These are phyloP conservation scores for Ceriagrion tenellum DNA, from an alignment of 2,888 invertebrate species.

Conservation along the genomic window DNA sequence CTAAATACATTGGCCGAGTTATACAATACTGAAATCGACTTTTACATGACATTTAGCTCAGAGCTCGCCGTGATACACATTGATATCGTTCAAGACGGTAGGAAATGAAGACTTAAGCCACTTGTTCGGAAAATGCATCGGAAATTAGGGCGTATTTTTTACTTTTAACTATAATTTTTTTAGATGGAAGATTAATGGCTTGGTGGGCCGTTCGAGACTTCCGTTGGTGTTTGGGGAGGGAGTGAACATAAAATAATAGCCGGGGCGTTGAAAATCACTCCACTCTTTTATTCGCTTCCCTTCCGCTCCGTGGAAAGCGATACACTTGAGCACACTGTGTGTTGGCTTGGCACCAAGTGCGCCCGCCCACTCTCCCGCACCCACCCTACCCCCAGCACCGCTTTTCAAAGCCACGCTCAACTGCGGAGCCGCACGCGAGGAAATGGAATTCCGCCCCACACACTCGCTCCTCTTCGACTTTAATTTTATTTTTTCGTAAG, in stretches of 20 bases:
- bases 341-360: not conserved
- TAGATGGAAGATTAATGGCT: not conserved
- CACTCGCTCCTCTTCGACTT: no score
- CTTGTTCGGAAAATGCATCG: not conserved
- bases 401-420: not conserved
- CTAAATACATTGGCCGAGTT: no score
- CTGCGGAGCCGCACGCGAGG: not conserved
- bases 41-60: no score
- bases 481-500: not conserved
- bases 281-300: not conserved
- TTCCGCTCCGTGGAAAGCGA: not conserved
- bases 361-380: not conserved
- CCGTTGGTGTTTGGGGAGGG: not conserved
- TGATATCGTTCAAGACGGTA: no score
- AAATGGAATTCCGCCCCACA: not conserved
- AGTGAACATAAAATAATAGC: not conserved
- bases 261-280: constrained; percentile 1
- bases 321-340: not conserved
- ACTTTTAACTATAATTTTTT: not conserved
- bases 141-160: not conserved
- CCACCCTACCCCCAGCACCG: no score
- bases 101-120: no score
- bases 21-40: no score
- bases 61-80: no score
- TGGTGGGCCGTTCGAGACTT: not conserved